Evolutionary conservation across 2,888 invertebrate species (phyloP).

Genomic region (Drosophila imparisetae): DNA sequence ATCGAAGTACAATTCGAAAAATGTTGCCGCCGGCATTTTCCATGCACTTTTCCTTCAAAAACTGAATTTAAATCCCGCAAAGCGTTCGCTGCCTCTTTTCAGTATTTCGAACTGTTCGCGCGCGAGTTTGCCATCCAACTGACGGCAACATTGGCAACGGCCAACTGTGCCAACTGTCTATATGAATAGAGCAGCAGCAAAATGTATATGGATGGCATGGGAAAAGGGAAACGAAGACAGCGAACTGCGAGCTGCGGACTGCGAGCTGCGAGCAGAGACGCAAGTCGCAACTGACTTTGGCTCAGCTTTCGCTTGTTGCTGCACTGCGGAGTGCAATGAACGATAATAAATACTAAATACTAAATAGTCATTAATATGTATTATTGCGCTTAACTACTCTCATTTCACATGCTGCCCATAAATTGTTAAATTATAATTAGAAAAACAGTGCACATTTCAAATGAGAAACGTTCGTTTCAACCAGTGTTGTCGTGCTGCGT

Average conservation of each 20-base stretch:
- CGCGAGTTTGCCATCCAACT: conserved; percentile 75
- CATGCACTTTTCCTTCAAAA: conserved; percentile 42
- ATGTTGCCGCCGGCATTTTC: conserved; percentile 71
- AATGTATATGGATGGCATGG: background rate
- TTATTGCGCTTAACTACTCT: background rate
- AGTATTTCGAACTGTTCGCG: conserved; percentile 75
- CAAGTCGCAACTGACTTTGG: conserved; percentile 32
- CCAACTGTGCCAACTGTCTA: conserved; percentile 30
- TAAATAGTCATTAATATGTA: background rate
- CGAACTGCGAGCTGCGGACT: conserved; percentile 24
- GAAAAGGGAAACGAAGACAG: conserved; percentile 14
- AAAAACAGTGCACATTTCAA: background rate
- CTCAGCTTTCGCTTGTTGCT: conserved; percentile 27
- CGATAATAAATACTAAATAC: conserved; percentile 1
- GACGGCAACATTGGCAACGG: conserved; percentile 39
- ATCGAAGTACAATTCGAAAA: conserved; percentile 50
- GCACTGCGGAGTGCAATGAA: background rate
- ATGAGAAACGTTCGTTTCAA: background rate
- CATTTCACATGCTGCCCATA: background rate
- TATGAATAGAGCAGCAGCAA: background rate
- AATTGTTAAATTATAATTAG: background rate
- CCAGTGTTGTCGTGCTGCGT: conserved; percentile 70
- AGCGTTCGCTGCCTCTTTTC: conserved; percentile 21
- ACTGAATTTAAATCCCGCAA: conserved; percentile 13
- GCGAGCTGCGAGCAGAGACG: conserved; percentile 22